Conservation (phyloP, 2,797 vertebrate genomes). For the Prunella strophiata region DNA sequence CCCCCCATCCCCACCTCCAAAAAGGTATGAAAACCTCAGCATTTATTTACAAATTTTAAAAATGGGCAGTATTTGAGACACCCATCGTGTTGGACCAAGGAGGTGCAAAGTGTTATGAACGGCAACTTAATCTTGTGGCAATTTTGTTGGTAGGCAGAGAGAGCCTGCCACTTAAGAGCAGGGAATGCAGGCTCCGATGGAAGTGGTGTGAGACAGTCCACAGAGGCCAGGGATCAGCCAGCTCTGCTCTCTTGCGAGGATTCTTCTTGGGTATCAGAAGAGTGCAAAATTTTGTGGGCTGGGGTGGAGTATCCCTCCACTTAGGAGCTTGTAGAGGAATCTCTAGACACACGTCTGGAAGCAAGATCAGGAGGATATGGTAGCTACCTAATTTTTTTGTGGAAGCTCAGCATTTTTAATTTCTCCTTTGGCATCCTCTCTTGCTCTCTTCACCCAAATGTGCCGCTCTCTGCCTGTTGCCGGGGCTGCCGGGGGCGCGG, state of each 20-base stretch:
- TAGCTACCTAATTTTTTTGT: background rate
- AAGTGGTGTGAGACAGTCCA: background rate
- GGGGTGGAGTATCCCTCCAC: background rate
- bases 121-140: background rate
- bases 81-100: background rate
- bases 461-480: background rate
- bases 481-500: background rate
- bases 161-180: background rate
- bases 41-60: constrained; percentile 20
- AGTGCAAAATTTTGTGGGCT: background rate
- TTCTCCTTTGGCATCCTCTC: background rate
- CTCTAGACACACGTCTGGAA: background rate
- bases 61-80: background rate
- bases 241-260: background rate
- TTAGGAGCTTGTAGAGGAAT: background rate
- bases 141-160: background rate
- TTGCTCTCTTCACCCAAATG: background rate
- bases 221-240: background rate
- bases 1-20: background rate
- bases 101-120: constrained; percentile 12
- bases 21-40: constrained; percentile 45
- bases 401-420: background rate
- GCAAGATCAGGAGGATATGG: background rate
- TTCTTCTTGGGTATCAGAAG: background rate
- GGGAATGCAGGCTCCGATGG: background rate